These are phyloP conservation scores for Radopholus similis DNA, from an alignment of 1,140 invertebrate species.

Conservation along the genomic window DNA sequence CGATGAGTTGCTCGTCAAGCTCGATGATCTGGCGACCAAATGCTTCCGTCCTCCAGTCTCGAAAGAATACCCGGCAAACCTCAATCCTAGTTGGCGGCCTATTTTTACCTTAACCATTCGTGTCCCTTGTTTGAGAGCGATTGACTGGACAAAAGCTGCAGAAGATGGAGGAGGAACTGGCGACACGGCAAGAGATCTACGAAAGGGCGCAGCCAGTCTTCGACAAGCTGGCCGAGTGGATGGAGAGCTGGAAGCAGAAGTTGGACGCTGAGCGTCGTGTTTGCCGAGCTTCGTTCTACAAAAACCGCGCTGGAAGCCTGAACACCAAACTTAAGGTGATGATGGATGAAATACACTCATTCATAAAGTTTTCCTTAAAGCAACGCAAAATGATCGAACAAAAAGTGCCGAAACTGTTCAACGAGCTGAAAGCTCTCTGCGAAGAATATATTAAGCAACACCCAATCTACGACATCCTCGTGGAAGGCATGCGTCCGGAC, in stretches of 20 bases:
- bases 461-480: conserved; percentile 2
- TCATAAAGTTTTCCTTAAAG: conserved; percentile 2
- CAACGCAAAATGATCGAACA: conserved; percentile 8
- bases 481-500: conserved; percentile 10
- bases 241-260: conserved; percentile 16
- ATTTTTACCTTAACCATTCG: not conserved
- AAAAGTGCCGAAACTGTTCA: conserved; percentile 12
- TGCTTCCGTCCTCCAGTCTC: conserved; percentile 5
- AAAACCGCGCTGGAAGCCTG: conserved; percentile 14
- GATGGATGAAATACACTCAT: not conserved
- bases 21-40: conserved; percentile 13
- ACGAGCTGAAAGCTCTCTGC: not conserved
- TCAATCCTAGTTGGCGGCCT: conserved; percentile 11
- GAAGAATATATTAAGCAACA: not conserved
- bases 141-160: not conserved
- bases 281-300: conserved; percentile 24
- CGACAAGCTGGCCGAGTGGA: conserved; percentile 23
- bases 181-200: not conserved
- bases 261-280: conserved; percentile 12
- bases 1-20: conserved; percentile 16
- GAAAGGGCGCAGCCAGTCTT: conserved; percentile 6
- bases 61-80: not conserved
- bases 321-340: conserved; percentile 14
- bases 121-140: not conserved
- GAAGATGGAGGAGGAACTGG: conserved; percentile 7